Base-by-base conservation (phyloP, 2,888 invertebrate species). In the Hirtodrosophila cameraria region DNA sequence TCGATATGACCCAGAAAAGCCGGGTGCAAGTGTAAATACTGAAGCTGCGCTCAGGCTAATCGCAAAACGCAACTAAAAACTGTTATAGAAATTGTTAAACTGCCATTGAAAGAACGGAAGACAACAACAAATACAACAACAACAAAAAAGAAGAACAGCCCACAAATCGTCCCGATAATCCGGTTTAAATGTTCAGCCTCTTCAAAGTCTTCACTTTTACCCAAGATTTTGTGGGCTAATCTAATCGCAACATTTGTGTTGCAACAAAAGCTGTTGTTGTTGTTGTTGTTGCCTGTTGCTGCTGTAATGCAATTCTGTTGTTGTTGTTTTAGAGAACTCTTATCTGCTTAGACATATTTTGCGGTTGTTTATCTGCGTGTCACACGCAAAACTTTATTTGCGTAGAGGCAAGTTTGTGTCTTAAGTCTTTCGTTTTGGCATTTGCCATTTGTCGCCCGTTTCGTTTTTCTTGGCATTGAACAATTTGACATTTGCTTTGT, bases 381-480 rank as follows among this genome's bases (percentile, higher is more conserved):
- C 71, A 46, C 75, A 71, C 75, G 75, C 75, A 75, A 75, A 68
- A 72, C 12, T 33, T 36, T 48, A 48, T 61, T 70, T 74, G 75
- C 69, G 52, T 70, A 30, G 57, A 15, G 49, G 25, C 67, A 73
- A 86, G 88, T 87, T 86, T 84, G 88, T 86, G 86, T 80, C 84
- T 70, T 84, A 81, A 86, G 85, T 86, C 88, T 86, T 86, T 88
- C 68, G 74, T 83, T 86, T 80, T 85, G 65, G 28, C 67, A 68
- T 68, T 64, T 84, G 62, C 59, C 69, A 62, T 80, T 70, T 73
- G 66, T 70, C 59, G 69, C 68, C 43, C n/a, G n/a, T n/a, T n/a
- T n/a, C n/a, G n/a, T n/a, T 31, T 58, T 49, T 48, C 25, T 48
- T 63, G 50, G 61, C 71, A 61, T 68, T 71, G 67, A 59, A 45